phyloP scores from a whole-genome alignment of 2,888 invertebrate species.

The Cerastoderma edule region DNA sequence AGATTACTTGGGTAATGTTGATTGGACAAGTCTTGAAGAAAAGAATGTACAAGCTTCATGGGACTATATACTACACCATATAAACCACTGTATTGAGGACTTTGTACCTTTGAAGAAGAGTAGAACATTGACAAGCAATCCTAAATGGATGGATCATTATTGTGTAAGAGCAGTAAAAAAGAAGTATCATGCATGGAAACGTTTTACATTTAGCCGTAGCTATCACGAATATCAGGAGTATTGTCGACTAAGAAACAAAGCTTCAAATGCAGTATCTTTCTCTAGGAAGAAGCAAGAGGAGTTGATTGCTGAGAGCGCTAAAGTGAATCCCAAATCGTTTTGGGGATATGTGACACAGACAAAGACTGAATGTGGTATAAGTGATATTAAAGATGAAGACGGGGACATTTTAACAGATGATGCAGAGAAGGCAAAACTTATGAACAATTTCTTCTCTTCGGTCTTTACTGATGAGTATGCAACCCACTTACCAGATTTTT shows the following conservation, averaged over 20 bases:
- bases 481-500: slow-evolving; percentile 26
- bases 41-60: slow-evolving; percentile 16
- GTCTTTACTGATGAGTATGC: slow-evolving; percentile 22
- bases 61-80: background rate
- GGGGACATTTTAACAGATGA: slow-evolving; percentile 23
- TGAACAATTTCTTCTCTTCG: slow-evolving; percentile 32
- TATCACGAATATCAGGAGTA: slow-evolving; percentile 23
- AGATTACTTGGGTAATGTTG: slow-evolving; percentile 14
- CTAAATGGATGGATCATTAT: slow-evolving; percentile 34
- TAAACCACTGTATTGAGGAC: slow-evolving; percentile 26
- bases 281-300: slow-evolving; percentile 10
- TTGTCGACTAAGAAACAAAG: slow-evolving; percentile 21
- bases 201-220: slow-evolving; percentile 27
- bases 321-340: slow-evolving; percentile 23
- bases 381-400: slow-evolving; percentile 17
- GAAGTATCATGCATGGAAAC: slow-evolving; percentile 36
- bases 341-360: slow-evolving; percentile 32
- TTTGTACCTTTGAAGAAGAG: slow-evolving; percentile 17
- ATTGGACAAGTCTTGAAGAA: slow-evolving; percentile 11
- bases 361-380: slow-evolving; percentile 17
- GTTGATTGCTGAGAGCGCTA: slow-evolving; percentile 7
- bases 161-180: slow-evolving; percentile 25
- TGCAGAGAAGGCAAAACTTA: slow-evolving; percentile 27
- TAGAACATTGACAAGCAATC: background rate
- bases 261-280: slow-evolving; percentile 22